Base-by-base conservation (phyloP, 92 coral and sea anemone species). In the Phenganax marumi region DNA sequence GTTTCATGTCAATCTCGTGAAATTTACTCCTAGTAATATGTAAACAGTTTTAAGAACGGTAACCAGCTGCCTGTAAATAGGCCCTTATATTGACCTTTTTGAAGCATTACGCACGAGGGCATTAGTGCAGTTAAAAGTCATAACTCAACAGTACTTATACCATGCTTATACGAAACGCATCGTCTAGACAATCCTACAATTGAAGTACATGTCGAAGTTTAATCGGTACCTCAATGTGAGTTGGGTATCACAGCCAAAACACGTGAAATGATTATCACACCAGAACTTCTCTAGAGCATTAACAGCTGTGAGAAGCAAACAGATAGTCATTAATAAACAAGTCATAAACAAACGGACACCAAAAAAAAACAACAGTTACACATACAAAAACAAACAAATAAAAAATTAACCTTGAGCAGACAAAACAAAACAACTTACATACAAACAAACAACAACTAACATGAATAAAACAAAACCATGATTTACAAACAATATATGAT, bases 1-100 rank as follows among this genome's bases (percentile, higher is more conserved):
- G 98, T 82, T 95, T 97, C 93, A 92, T 95, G 76, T 95, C 98
- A 81, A 95, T 92, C 83, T 95, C 98, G 76, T 95, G 98, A 73
- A 95, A 95, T 77, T 95, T 95, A 88, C 98, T 95, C 97, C 98
- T 95, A 69, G 4, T 3, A 82, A 26, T 16, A 51, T 33, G 26
- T 18, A 21, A 33, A 23, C 11, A 12, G 6, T 4, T 3, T 23
- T 0, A 16, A 47, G 55, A 52, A 23, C 26, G 18, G 63, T 21
- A 56, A 33, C 51, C 19, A 12, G 82, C 84, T 33, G 43, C 43
- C 43, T 5, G 5, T 5, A 33, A 33, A 33, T 5, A 33, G 43
- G 3, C 9, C 17, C 1, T 80, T 33, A 14, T 19, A 43, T 0
- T 43, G 6, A 39, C 46, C 19, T 70, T 48, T 7, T 19, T 33